These are phyloP conservation scores for Dromococcyx pavoninus DNA, from an alignment of 2,797 vertebrate species.

Conservation along the genomic window DNA sequence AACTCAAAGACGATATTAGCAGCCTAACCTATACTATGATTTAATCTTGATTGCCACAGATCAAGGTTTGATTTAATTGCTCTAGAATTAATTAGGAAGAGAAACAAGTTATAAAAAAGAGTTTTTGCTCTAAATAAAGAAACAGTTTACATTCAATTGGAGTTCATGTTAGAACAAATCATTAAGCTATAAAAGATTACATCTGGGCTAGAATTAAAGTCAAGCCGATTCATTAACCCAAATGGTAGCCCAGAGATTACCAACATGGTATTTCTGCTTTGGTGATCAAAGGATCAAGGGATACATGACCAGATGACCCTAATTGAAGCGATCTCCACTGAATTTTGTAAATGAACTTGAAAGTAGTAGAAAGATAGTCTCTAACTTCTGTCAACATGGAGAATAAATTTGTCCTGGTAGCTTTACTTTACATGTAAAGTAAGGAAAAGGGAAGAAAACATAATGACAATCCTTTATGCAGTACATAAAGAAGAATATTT, in stretches of 20 bases:
- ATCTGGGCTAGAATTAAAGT: slow-evolving; percentile 76
- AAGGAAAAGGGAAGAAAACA: slow-evolving; percentile 5
- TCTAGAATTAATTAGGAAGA: slow-evolving; percentile 75
- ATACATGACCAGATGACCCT: slow-evolving; percentile 74
- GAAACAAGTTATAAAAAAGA: slow-evolving; percentile 72
- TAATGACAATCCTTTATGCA: background rate
- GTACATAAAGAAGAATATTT: slow-evolving; percentile 14
- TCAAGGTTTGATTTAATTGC: slow-evolving; percentile 72
- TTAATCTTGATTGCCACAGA: slow-evolving; percentile 71
- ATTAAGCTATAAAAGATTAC: slow-evolving; percentile 74
- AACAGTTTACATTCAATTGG: slow-evolving; percentile 69
- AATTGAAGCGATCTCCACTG: slow-evolving; percentile 58
- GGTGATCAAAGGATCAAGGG: slow-evolving; percentile 66
- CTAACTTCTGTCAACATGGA: background rate
- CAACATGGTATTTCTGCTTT: slow-evolving; percentile 52
- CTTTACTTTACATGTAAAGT: background rate
- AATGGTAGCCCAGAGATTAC: slow-evolving; percentile 70
- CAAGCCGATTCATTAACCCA: slow-evolving; percentile 76
- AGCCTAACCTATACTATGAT: slow-evolving; percentile 56
- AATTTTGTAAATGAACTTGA: slow-evolving; percentile 45
- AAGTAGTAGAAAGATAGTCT: slow-evolving; percentile 47
- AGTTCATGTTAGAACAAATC: slow-evolving; percentile 70
- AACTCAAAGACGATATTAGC: slow-evolving; percentile 70
- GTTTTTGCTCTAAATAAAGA: slow-evolving; percentile 69
- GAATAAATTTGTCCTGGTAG: slow-evolving; percentile 30